Percentiles rank a stretch among this genome's conserved stretches.
These are phyloP conservation scores for Phrynosoma blainvillii DNA, from an alignment of 2,113 vertebrate species.

Conservation along the genomic window DNA sequence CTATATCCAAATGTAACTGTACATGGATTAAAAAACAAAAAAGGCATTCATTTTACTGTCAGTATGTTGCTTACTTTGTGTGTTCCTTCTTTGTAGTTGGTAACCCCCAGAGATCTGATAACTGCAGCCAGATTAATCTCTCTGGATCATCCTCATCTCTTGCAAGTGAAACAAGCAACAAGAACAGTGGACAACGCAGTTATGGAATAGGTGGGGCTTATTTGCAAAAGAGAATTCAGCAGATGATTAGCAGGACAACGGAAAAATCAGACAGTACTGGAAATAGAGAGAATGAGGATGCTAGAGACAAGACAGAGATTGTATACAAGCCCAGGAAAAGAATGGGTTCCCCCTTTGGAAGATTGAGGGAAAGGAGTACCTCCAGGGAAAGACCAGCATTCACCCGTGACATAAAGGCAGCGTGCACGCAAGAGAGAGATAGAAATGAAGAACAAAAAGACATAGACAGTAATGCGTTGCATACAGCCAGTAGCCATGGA, in stretches of 20 bases:
- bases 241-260: conserved; percentile 82
- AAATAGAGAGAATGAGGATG: conserved; percentile 68
- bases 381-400: conserved; percentile 81
- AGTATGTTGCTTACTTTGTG: conserved; percentile 12
- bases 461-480: conserved; percentile 72
- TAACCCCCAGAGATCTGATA: conserved; percentile 79
- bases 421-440: conserved; percentile 62
- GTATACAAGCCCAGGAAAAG: conserved; percentile 72
- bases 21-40: conserved; percentile 30
- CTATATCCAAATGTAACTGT: conserved; percentile 4
- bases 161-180: conserved; percentile 86
- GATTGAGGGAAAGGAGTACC: conserved; percentile 83
- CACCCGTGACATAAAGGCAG: conserved; percentile 64
- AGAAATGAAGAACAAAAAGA: conserved; percentile 65
- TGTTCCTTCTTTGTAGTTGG: conserved; percentile 78
- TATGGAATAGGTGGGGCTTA: conserved; percentile 95
- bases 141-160: conserved; percentile 88
- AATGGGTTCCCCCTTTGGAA: conserved; percentile 77
- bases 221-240: conserved; percentile 86
- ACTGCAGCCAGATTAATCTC: conserved; percentile 84
- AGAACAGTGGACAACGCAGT: conserved; percentile 83
- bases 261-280: conserved; percentile 60
- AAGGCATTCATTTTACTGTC: conserved; percentile 29
- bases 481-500: conserved; percentile 68
- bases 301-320: conserved; percentile 64